Conservation (phyloP, 2,888 invertebrate species). For the Megaustenia siamemsis region DNA sequence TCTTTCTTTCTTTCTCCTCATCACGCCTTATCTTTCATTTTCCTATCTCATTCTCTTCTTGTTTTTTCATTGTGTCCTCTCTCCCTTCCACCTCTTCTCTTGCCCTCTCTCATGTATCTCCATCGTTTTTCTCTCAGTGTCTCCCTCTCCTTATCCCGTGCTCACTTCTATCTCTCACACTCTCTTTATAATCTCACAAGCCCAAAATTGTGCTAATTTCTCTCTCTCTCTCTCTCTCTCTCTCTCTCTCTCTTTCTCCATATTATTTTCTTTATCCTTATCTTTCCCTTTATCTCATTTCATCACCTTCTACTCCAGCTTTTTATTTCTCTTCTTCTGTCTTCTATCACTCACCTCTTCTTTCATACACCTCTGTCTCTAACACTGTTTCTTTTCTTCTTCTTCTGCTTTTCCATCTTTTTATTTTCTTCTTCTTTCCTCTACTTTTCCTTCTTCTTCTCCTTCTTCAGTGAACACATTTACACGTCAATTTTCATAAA, state of each 20-base stretch:
- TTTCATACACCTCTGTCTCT: not conserved
- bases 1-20: too few relatives aligned
- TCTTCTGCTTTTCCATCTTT: too few relatives aligned
- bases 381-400: not conserved
- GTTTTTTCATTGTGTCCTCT: not conserved
- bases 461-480: too few relatives aligned
- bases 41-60: not conserved
- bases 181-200: not conserved
- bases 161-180: not conserved
- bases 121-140: too few relatives aligned
- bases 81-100: constrained; percentile 12
- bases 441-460: too few relatives aligned
- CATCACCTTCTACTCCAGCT: not conserved
- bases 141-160: not conserved
- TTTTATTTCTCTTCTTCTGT: too few relatives aligned
- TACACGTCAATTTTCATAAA: too few relatives aligned
- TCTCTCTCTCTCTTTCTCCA: not conserved
- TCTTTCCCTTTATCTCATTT: not conserved
- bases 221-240: not conserved
- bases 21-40: not conserved
- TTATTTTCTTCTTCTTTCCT: too few relatives aligned
- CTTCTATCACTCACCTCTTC: too few relatives aligned
- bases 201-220: too few relatives aligned
- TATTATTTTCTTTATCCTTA: too few relatives aligned
- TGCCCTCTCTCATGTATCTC: not conserved